Evolutionary conservation across 2,113 vertebrate genomes (phyloP), one percentile per base, ranked within the genome.

Genomic region (Leptodactylus fuscus): DNA sequence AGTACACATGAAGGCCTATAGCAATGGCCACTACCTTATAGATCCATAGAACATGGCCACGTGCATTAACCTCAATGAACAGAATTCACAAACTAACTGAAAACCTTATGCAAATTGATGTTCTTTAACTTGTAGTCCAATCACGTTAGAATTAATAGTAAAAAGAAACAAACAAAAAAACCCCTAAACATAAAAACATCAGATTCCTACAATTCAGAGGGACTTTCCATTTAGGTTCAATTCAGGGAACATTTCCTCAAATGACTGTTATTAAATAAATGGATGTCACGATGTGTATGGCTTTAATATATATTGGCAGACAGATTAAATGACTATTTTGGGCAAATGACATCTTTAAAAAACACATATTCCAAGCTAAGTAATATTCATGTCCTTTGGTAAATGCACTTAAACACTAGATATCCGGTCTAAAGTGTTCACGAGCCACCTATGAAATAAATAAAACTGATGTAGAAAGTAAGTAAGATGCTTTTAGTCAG

Each of bases 321-420:
- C 29, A 34, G 18, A 73, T 78, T 32, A 78, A 78, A 36, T 55
- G 7, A 38, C 3, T 53, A 60, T 80, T 79, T 79, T 51, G n/a
- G 22, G 36, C n/a, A 60, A 49, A 27, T 27, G 27, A 5, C 12
- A 79, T 60, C 5, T 36, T 58, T 60, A 60, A 38, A 36, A 67
- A 18, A 36, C 32, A 55, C 75, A 82, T 85, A 90, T 88, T 65
- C 87, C 71, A 88, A 74, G 29, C 53, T 15, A 82, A 7, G 24
- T 29, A 58, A 83, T 53, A 74, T 20, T 60, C 34, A 41, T 77
- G 81, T 80, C 49, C 13, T 44, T 4, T 44, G 22, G 76, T 79
- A 46, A 69, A 69, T 69, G 20, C 27, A 76, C 51, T 38, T 80
- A 44, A 60, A 18, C 3, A 34, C 34, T 13, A 79, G 34, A 6